Conservation (phyloP, 2,113 vertebrate genomes). For the Elaphurus davidianus region DNA sequence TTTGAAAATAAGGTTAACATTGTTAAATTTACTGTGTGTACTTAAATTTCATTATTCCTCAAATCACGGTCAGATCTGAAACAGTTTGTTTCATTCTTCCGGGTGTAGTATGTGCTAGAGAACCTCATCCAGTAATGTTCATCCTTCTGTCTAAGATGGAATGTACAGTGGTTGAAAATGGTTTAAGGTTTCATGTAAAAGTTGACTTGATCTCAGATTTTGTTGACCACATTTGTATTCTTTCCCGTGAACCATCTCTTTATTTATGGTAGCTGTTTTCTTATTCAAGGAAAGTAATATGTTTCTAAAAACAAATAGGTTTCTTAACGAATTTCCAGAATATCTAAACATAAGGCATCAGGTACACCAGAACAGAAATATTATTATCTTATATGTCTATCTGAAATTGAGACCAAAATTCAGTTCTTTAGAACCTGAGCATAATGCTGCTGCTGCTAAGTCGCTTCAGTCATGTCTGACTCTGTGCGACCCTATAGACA, state of each 20-base stretch:
- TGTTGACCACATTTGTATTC: not conserved
- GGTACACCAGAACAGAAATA: not conserved
- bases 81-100: not conserved
- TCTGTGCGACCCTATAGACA: too few relatives aligned
- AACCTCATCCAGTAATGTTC: not conserved
- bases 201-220: not conserved
- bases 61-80: not conserved
- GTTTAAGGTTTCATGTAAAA: not conserved
- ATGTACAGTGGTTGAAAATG: not conserved
- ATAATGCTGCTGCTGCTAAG: too few relatives aligned
- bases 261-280: not conserved
- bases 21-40: constrained; percentile 15
- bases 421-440: not conserved
- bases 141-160: not conserved
- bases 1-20: not conserved
- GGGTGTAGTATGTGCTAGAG: not conserved
- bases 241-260: not conserved
- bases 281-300: constrained; percentile 24
- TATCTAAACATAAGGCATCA: not conserved
- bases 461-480: too few relatives aligned
- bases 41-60: not conserved
- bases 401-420: not conserved
- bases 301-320: not conserved
- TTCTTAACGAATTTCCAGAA: not conserved
- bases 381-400: not conserved